Conservation (phyloP, 37 sponge, comb jelly and placozoan genomes). For the Theonella swinhoei region DNA sequence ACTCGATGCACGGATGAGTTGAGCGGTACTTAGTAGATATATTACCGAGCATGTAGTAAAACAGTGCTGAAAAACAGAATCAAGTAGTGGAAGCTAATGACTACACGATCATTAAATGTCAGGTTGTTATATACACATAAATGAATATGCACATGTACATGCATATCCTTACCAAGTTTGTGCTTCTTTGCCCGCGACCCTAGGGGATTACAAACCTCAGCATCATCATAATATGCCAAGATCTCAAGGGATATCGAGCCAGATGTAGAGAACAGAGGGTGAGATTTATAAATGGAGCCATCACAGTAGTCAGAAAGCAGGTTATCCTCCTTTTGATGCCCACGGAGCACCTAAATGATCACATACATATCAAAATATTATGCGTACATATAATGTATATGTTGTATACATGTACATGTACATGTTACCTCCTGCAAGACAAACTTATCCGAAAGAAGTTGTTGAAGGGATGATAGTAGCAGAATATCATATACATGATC, state of each 20-base stretch:
- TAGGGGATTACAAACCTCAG: not conserved
- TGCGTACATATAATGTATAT: no score
- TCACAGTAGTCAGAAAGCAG: conserved; percentile 30
- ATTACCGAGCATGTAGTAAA: conserved; percentile 41
- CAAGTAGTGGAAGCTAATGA: no score
- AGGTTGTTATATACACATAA: no score
- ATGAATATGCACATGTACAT: no score
- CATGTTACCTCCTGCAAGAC: no score
- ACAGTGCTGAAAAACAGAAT: conserved; percentile 21
- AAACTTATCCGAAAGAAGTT: no score
- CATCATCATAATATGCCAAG: not conserved
- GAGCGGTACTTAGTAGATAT: conserved; percentile 38
- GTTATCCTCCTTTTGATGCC: conserved; percentile 22
- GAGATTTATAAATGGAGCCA: conserved; percentile 13
- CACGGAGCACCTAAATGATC: conserved; percentile 18
- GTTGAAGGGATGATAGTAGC: no score
- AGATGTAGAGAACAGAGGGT: not conserved
- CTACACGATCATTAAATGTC: no score
- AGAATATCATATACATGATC: no score
- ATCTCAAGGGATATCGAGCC: not conserved
- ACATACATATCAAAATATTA: not conserved
- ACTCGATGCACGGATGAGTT: conserved; percentile 20
- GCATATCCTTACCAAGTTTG: conserved; percentile 28
- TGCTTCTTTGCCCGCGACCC: conserved; percentile 26
- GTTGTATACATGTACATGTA: no score